These are phyloP conservation scores for Xenus cinereus DNA, from an alignment of 2,113 vertebrate species.

Conservation along the genomic window DNA sequence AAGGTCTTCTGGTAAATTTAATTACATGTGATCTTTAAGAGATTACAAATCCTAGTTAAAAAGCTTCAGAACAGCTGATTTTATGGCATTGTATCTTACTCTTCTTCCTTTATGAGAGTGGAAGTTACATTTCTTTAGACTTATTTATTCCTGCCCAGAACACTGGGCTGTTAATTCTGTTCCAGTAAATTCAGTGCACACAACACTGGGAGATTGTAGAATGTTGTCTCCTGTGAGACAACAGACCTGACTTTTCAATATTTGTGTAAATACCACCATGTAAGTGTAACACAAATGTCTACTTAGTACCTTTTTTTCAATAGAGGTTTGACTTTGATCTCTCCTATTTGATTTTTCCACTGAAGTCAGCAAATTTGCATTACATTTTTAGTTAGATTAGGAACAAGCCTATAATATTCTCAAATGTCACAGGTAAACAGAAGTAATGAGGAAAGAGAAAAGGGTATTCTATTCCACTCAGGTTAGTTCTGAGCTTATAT, in stretches of 20 bases:
- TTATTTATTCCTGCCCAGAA: background rate
- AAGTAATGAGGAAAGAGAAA: background rate
- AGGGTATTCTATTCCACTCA: background rate
- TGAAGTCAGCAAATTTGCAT: background rate
- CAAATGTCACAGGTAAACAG: background rate
- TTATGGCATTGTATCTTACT: background rate
- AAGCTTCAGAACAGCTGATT: background rate
- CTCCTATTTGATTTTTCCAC: background rate
- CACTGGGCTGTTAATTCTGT: background rate
- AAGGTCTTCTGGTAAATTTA: background rate
- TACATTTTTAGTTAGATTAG: background rate
- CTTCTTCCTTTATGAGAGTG: background rate
- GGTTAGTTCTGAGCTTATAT: background rate
- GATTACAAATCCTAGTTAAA: background rate
- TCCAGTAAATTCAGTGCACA: background rate
- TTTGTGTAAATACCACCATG: background rate
- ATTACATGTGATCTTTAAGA: background rate
- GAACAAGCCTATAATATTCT: background rate
- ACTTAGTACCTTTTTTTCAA: background rate
- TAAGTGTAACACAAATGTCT: background rate
- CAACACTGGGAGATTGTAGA: background rate
- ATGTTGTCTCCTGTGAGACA: fast-evolving
- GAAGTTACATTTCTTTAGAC: background rate
- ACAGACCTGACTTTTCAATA: background rate
- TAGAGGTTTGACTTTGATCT: background rate